A percentile compares a stretch with the other conserved stretches of the same genome.
These are phyloP conservation scores for Pollenia labialis DNA, from an alignment of 2,888 invertebrate species.

Conservation along the genomic window DNA sequence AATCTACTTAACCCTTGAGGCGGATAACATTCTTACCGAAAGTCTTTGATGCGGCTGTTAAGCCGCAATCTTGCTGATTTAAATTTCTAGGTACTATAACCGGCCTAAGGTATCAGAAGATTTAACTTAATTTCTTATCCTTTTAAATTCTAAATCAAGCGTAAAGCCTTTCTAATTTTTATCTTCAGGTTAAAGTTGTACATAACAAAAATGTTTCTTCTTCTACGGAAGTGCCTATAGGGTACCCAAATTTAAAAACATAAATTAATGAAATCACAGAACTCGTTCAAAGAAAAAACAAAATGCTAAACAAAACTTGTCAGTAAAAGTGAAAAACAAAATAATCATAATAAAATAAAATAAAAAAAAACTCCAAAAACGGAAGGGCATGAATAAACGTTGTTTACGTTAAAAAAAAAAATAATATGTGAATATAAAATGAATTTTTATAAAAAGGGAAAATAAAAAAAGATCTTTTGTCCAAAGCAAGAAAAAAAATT, in stretches of 20 bases:
- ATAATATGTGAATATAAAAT: constrained; percentile 54
- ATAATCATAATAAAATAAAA: constrained; percentile 22
- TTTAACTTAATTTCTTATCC: no score
- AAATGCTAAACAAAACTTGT: constrained; percentile 14
- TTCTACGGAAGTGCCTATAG: neutral
- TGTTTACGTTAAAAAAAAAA: constrained; percentile 51
- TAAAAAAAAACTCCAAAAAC: constrained; percentile 31
- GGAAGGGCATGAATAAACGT: constrained; percentile 62
- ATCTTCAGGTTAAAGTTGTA: no score
- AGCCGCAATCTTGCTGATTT: no score
- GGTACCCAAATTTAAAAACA: constrained; percentile 4
- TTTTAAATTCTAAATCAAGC: no score
- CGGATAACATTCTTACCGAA: no score
- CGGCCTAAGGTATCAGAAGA: no score
- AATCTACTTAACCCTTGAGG: no score
- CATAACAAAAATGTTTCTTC: no score
- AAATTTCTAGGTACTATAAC: no score
- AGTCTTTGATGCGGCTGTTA: no score
- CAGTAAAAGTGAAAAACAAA: constrained; percentile 44
- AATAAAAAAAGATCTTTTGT: constrained; percentile 68
- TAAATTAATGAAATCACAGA: constrained; percentile 15
- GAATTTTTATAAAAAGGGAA: constrained; percentile 53
- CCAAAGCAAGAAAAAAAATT: constrained; percentile 33
- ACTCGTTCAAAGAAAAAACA: constrained; percentile 23
- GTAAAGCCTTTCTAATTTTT: no score